These are phyloP conservation scores for Drosophila fuyamai DNA, from an alignment of 1,140 invertebrate species.

Conservation along the genomic window DNA sequence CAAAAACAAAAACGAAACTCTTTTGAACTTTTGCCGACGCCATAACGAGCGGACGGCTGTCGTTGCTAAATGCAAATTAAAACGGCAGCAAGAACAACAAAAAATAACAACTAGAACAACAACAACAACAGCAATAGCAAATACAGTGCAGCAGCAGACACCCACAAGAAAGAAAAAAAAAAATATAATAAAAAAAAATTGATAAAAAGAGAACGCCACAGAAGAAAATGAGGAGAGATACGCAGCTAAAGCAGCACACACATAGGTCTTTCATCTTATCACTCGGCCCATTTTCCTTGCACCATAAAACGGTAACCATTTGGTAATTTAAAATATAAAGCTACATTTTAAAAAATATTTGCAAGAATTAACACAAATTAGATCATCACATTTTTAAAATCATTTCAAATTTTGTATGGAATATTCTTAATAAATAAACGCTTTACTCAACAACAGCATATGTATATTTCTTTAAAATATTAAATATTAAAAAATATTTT, in stretches of 20 bases:
- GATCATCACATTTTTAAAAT: neutral
- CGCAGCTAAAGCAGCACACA: neutral
- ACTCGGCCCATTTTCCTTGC: constrained; percentile 14
- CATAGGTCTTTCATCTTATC: constrained; percentile 26
- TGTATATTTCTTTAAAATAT: neutral
- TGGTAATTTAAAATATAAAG: neutral
- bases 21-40: constrained; percentile 75
- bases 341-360: neutral
- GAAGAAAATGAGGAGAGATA: constrained; percentile 8
- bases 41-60: constrained; percentile 60
- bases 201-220: constrained; percentile 16
- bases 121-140: neutral
- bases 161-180: constrained; percentile 24
- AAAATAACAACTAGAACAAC: constrained; percentile 26
- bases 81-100: constrained; percentile 31
- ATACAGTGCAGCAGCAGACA: constrained; percentile 4
- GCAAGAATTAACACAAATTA: neutral
- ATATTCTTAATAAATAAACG: too few species aligned
- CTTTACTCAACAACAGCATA: too few species aligned
- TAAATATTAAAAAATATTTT: too few species aligned
- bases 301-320: neutral
- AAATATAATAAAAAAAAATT: constrained; percentile 2
- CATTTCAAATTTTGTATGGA: neutral
- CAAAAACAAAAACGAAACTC: constrained; percentile 21
- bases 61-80: constrained; percentile 77